These are phyloP conservation scores for Aquatica leii DNA, from an alignment of 2,888 invertebrate genomes.

Conservation along the genomic window DNA sequence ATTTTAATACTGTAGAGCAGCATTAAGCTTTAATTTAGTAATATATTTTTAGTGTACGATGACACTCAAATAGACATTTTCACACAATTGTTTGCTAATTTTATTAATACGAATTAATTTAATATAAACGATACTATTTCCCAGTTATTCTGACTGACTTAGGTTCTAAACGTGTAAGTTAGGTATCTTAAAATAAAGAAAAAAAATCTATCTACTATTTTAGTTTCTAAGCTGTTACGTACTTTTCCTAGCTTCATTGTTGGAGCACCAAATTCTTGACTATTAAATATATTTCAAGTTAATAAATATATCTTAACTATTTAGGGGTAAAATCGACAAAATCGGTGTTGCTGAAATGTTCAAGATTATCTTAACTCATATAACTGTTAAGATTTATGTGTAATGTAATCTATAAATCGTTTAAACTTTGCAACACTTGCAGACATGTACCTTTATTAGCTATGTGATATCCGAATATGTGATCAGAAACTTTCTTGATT, in stretches of 20 bases:
- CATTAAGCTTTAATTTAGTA: constrained; percentile 4
- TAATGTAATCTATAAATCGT: not conserved
- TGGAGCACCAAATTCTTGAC: not conserved
- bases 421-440: not conserved
- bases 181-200: not conserved
- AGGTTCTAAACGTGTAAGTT: not conserved
- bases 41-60: constrained; percentile 14
- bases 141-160: not conserved
- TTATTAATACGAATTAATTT: not conserved
- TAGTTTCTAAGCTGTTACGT: not conserved
- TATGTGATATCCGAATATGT: constrained; percentile 3
- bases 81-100: not conserved
- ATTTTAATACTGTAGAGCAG: constrained; percentile 10
- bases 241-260: not conserved
- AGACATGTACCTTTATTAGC: constrained; percentile 4
- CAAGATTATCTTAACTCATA: not conserved
- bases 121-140: no score
- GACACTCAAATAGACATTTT: not conserved
- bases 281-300: not conserved
- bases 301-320: constrained; percentile 1
- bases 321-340: not conserved
- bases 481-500: not conserved
- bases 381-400: not conserved
- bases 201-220: not conserved
- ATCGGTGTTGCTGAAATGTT: not conserved